Evolutionary conservation across 2,888 invertebrate genomes (phyloP).

Genomic region (Noctua comes): DNA sequence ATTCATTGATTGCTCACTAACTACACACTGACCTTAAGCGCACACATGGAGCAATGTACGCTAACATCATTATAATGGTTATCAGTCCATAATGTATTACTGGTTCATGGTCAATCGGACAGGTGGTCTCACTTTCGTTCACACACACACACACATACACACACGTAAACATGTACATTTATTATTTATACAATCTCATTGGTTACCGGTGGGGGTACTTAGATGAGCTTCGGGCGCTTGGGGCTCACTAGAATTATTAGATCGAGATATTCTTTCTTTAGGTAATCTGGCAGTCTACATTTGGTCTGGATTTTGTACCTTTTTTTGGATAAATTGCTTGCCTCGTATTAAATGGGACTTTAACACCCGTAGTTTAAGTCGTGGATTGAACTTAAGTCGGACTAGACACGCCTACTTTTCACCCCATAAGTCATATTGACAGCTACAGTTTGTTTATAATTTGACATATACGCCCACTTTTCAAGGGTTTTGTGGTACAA

Average conservation of each 20-base stretch:
- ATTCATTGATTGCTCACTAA: constrained; percentile 51
- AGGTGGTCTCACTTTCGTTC: constrained; percentile 42
- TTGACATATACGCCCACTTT: too few species aligned
- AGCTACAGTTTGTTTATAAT: too few species aligned
- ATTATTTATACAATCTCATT: constrained; percentile 35
- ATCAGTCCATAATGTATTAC: constrained; percentile 45
- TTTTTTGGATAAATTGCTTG: background rate
- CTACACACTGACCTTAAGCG: constrained; percentile 17
- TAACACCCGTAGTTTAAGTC: too few species aligned
- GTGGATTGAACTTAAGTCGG: too few species aligned
- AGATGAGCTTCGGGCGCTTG: background rate
- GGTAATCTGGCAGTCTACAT: background rate
- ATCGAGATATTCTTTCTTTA: background rate
- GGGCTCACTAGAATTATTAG: background rate
- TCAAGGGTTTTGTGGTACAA: too few species aligned
- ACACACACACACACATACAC: constrained; percentile 12
- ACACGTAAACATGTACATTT: constrained; percentile 13
- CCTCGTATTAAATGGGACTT: background rate
- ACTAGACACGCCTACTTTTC: too few species aligned
- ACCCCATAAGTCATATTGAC: too few species aligned
- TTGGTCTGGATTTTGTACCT: too few species aligned
- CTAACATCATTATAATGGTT: constrained; percentile 50
- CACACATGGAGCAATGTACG: constrained; percentile 44
- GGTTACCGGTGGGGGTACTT: constrained; percentile 19
- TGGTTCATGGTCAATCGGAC: constrained; percentile 54